Evolutionary conservation across 2,888 invertebrate species (phyloP), one percentile per base, ranked within the genome.

Genomic region (Formica aserva): DNA sequence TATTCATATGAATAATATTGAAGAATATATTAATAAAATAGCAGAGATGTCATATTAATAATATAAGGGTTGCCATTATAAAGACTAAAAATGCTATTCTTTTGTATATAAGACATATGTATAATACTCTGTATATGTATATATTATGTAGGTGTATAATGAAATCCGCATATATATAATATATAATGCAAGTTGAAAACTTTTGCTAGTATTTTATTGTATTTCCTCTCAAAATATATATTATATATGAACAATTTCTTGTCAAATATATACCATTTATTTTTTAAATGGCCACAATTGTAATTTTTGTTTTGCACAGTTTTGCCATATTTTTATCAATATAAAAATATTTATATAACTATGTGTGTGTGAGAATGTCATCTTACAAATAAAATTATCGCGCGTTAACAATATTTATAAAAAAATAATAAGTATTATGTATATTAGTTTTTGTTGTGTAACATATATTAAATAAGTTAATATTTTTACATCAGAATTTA

Each of bases 61-160:
- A 66, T 82, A 65, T 84, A 90, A 85, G 81, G 45, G 77, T 87
- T 89, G 89, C 86, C 86, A 91, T 90, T 86, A 85, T 63, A 77
- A 72, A 84, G 80, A 90, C 81, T 84, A 84, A 84, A 62, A 84
- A 71, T 85, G 81, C 80, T 82, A 81, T 88, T 83, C 86, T 90
- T 90, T 91, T 91, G 90, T 90, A 90, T 75, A 90, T 91, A 90
- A 84, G 76, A 80, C 81, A 78, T 78, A 87, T 90, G 85, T 91
- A 90, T 91, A 78, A 88, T 86, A 84, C 13, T 88, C 55, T 87
- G 88, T 84, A 88, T 88, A 86, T 91, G 87, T 91, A 91, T 83
- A 89, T 89, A 90, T 82, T 85, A 84, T 89, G 88, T 90, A 89
- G 89, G 86, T 89, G 88, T 90, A 89, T 72, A 85, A 90, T 81